A percentile compares a stretch with the other conserved stretches of the same genome.
Evolutionary conservation across 2,888 invertebrate species (phyloP).

Genomic region (Leucozona laternaria): DNA sequence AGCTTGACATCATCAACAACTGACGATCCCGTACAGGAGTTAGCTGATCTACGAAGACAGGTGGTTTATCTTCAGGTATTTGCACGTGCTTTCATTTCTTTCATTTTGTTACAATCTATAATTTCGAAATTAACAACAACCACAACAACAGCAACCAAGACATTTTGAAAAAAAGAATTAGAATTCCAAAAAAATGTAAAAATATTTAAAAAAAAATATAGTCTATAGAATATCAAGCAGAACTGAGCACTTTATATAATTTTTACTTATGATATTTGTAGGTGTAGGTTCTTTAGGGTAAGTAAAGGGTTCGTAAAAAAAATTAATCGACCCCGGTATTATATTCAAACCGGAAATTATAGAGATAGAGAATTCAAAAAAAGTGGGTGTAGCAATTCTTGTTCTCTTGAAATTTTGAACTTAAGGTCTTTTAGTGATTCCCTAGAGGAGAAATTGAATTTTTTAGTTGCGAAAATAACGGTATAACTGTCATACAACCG

Average conservation of each 20-base stretch:
- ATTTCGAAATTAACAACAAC: slow-evolving; percentile 25
- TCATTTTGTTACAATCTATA: slow-evolving; percentile 58
- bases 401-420: too few species aligned
- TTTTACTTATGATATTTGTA: too few species aligned
- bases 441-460: too few species aligned
- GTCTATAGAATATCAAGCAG: background rate
- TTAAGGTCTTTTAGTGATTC: too few species aligned
- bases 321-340: too few species aligned
- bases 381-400: too few species aligned
- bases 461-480: too few species aligned
- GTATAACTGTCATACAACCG: too few species aligned
- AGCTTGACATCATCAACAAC: slow-evolving; percentile 85
- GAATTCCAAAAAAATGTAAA: background rate
- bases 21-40: slow-evolving; percentile 87
- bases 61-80: slow-evolving; percentile 91
- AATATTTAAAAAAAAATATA: background rate
- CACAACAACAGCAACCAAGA: background rate
- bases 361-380: too few species aligned
- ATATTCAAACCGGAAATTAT: too few species aligned
- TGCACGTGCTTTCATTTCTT: slow-evolving; percentile 81
- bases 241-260: slow-evolving; percentile 28
- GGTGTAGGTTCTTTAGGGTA: too few species aligned
- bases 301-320: too few species aligned
- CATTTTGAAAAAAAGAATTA: background rate
- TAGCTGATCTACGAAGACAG: slow-evolving; percentile 92